phyloP scores from a whole-genome alignment of 35 echinoderm and acorn worm genomes.

The Apostichopus japonicus region DNA sequence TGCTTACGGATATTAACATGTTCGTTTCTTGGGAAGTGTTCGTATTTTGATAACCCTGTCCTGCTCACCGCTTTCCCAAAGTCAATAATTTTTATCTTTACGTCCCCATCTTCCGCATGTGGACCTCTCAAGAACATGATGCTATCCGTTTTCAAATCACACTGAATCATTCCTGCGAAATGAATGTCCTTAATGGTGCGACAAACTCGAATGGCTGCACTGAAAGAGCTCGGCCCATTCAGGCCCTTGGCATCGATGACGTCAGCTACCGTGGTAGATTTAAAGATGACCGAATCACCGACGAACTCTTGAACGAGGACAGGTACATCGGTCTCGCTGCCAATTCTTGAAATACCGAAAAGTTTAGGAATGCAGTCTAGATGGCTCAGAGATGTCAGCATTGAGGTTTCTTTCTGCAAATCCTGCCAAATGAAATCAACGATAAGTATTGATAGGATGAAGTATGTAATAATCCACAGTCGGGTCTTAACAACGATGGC shows the following conservation, averaged over 20 bases:
- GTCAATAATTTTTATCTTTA: neutral
- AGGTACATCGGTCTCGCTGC: neutral
- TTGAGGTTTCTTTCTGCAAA: neutral
- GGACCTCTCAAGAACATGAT: neutral
- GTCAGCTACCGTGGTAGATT: neutral
- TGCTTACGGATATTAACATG: neutral
- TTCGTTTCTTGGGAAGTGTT: neutral
- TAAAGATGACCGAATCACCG: neutral
- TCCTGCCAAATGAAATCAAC: conserved; percentile 9
- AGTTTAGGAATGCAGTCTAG: conserved; percentile 38
- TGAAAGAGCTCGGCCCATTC: neutral
- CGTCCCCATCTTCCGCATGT: neutral
- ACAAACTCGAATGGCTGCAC: neutral
- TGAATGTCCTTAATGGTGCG: neutral
- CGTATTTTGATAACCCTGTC: neutral
- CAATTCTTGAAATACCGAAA: neutral
- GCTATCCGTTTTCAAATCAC: neutral
- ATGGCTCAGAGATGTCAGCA: neutral
- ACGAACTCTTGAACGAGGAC: neutral
- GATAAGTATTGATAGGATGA: neutral
- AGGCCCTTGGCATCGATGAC: neutral
- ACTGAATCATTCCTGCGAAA: neutral
- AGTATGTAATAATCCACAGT: too few species aligned
- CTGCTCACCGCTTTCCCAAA: neutral
- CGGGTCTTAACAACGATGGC: too few species aligned